These are phyloP conservation scores for Gastracanthus pulcherrimus DNA, from an alignment of 2,888 invertebrate genomes.

Conservation along the genomic window DNA sequence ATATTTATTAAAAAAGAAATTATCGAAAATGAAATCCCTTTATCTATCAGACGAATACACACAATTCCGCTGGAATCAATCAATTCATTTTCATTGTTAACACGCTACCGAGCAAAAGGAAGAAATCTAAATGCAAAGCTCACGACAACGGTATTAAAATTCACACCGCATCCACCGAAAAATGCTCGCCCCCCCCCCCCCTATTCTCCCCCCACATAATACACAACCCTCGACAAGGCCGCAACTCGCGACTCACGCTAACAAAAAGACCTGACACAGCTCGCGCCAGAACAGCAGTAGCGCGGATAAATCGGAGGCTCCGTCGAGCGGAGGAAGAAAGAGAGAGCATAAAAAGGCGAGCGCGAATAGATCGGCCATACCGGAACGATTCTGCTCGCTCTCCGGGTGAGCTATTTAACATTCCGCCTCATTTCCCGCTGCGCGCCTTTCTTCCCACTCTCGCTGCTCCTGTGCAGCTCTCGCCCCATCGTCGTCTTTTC, in stretches of 20 bases:
- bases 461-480: background rate
- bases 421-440: slow-evolving; percentile 68
- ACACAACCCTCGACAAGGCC: background rate
- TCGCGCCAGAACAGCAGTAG: background rate
- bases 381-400: slow-evolving; percentile 20
- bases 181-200: too few relatives aligned
- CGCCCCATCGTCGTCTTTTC: slow-evolving; percentile 18
- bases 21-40: too few relatives aligned
- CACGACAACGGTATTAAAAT: background rate
- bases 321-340: slow-evolving; percentile 7
- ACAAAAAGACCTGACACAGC: background rate
- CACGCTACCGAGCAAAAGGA: background rate
- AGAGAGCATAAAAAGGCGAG: background rate
- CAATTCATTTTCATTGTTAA: background rate
- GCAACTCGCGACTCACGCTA: background rate
- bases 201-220: background rate
- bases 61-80: too few relatives aligned
- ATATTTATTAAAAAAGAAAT: too few relatives aligned
- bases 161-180: background rate
- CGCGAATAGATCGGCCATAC: background rate
- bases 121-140: background rate
- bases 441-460: slow-evolving; percentile 51
- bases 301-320: slow-evolving; percentile 40
- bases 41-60: too few relatives aligned
- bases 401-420: slow-evolving; percentile 68